Conservation (phyloP, 2,113 vertebrate species). For the Agapornis roseicollis region DNA sequence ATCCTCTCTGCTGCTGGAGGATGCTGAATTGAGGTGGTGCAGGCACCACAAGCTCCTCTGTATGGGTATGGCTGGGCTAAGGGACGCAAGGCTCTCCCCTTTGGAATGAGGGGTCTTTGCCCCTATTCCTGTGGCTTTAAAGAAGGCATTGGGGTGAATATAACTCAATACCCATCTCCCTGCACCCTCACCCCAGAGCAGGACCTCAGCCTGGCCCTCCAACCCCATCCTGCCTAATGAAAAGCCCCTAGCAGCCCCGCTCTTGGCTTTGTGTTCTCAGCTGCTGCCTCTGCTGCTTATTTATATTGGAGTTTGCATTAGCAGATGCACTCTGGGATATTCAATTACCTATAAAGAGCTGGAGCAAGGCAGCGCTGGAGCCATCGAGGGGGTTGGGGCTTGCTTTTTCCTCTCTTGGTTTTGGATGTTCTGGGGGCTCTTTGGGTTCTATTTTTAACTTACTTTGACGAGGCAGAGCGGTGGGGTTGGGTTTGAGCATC, state of each 20-base stretch:
- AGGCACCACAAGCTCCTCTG: fast-evolving
- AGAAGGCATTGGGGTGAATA: fast-evolving
- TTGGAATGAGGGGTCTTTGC: fast-evolving
- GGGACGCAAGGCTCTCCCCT: not conserved
- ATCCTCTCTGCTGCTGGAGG: not conserved
- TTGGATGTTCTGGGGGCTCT: not conserved
- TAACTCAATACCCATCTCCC: not conserved
- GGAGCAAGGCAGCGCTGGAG: not conserved
- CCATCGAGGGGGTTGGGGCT: not conserved
- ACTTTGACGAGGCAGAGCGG: not conserved
- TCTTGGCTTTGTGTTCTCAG: slow-evolving; percentile 45
- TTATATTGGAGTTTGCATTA: not conserved
- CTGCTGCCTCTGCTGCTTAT: not conserved
- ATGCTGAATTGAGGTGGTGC: fast-evolving
- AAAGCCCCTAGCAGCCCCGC: not conserved
- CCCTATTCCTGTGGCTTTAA: fast-evolving
- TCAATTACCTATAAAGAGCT: slow-evolving; percentile 21
- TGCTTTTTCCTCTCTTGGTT: not conserved
- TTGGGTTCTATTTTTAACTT: not conserved
- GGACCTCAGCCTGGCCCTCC: not conserved
- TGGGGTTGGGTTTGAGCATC: fast-evolving
- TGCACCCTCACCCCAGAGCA: fast-evolving
- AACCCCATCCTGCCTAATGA: not conserved
- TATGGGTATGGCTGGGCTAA: not conserved
- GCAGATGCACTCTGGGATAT: slow-evolving; percentile 25